These are phyloP conservation scores for Mustela lutreola DNA, from an alignment of 2,113 vertebrate genomes.

Conservation along the genomic window DNA sequence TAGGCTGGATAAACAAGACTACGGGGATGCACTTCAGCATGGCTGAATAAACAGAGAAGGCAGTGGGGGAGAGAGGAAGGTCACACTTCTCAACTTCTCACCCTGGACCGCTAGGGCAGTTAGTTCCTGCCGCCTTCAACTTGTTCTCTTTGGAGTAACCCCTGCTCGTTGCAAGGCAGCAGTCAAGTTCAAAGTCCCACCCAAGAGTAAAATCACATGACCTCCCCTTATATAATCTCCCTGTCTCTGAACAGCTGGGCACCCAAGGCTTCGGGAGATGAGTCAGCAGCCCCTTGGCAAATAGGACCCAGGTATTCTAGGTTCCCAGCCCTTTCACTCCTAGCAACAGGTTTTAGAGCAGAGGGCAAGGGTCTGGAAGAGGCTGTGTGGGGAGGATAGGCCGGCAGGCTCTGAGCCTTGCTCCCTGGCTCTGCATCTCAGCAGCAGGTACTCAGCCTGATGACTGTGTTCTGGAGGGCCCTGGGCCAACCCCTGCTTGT, in stretches of 20 bases:
- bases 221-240: conserved; percentile 69
- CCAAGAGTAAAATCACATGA: conserved; percentile 45
- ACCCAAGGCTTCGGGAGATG: conserved; percentile 56
- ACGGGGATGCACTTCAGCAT: not conserved
- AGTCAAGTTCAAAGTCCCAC: conserved; percentile 74
- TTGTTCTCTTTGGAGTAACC: conserved; percentile 46
- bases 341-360: conserved; percentile 41
- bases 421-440: not conserved
- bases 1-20: not conserved
- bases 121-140: not conserved
- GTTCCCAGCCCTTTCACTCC: not conserved
- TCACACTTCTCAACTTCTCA: not conserved
- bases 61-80: not conserved
- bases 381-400: fast-evolving
- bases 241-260: conserved; percentile 75
- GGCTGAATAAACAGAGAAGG: conserved; percentile 14
- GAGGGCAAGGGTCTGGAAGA: conserved; percentile 2
- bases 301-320: conserved; percentile 44
- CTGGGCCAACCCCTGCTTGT: conserved; percentile 29
- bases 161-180: not conserved
- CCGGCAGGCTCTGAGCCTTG: not conserved
- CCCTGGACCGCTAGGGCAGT: not conserved
- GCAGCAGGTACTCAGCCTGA: conserved; percentile 54
- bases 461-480: conserved; percentile 34
- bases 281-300: conserved; percentile 74